A percentile compares a stretch with the other conserved stretches of the same genome.
Conservation (phyloP, 1,140 invertebrate genomes). For the Lasaia peninsularis region DNA sequence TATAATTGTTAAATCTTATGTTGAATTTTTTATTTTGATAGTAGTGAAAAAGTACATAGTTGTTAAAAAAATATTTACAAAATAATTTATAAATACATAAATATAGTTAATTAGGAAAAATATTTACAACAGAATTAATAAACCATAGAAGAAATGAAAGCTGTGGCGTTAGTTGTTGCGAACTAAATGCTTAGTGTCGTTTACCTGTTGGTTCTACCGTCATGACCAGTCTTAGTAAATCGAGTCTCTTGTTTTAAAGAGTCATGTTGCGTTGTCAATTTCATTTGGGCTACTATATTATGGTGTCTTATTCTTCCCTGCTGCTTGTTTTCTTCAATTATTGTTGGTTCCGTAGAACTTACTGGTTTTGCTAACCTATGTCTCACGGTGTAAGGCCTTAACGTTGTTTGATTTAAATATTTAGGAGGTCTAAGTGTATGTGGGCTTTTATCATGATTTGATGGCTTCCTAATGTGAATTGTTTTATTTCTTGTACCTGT, state of each 20-base stretch:
- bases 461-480: conserved; percentile 12
- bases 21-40: too few species aligned
- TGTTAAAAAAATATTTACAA: too few species aligned
- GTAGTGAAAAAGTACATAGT: too few species aligned
- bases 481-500: conserved; percentile 55
- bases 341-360: conserved; percentile 20
- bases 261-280: conserved; percentile 59
- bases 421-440: conserved; percentile 57
- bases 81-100: neutral
- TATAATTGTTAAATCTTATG: too few species aligned
- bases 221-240: conserved; percentile 69
- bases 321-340: conserved; percentile 37
- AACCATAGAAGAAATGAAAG: neutral
- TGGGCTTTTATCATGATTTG: conserved; percentile 35
- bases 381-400: conserved; percentile 73
- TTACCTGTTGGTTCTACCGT: conserved; percentile 77
- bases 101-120: neutral
- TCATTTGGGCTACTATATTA: conserved; percentile 54
- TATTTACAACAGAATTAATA: neutral
- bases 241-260: conserved; percentile 69
- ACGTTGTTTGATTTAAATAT: conserved; percentile 72
- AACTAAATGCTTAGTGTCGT: conserved; percentile 12
- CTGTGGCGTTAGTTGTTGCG: conserved; percentile 12
- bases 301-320: conserved; percentile 51
- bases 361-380: conserved; percentile 72